Evolutionary conservation across 1,140 invertebrate species (phyloP).

Genomic region (Teleogryllus occipitalis): DNA sequence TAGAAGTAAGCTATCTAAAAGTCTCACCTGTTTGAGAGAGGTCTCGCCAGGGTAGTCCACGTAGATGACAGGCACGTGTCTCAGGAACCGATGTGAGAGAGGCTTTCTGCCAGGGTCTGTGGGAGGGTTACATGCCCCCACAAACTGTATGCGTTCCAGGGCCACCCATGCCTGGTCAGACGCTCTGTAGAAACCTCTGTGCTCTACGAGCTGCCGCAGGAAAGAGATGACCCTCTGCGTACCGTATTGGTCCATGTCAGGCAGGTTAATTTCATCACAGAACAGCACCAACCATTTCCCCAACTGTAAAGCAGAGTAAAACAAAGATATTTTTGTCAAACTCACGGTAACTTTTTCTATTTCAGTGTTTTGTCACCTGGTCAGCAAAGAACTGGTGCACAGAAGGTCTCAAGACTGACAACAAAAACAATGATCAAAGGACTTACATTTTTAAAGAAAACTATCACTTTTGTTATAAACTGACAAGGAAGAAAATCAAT

Average conservation of each 20-base stretch:
- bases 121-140: conserved; percentile 98
- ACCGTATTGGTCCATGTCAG: conserved; percentile 97
- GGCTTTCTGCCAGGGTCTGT: conserved; percentile 99
- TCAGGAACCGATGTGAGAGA: conserved; percentile 80
- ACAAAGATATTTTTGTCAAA: neutral
- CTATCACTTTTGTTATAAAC: too few relatives aligned
- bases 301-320: conserved; percentile 46
- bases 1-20: too few relatives aligned
- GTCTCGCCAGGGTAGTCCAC: conserved; percentile 99
- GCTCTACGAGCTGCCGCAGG: conserved; percentile 93
- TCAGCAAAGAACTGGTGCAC: too few relatives aligned
- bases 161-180: conserved; percentile 95
- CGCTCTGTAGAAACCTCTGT: conserved; percentile 82
- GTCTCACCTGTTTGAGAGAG: conserved; percentile 81
- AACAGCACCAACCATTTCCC: conserved; percentile 99
- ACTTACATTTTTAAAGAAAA: too few relatives aligned
- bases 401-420: too few relatives aligned
- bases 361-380: neutral
- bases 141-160: conserved; percentile 97
- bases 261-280: conserved; percentile 99
- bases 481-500: too few relatives aligned
- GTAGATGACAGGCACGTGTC: conserved; percentile 97
- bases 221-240: conserved; percentile 99
- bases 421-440: too few relatives aligned
- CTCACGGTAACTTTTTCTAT: neutral